Base-by-base conservation (phyloP, 2,797 vertebrate genomes). In the Enteromius afrohamiltoni region DNA sequence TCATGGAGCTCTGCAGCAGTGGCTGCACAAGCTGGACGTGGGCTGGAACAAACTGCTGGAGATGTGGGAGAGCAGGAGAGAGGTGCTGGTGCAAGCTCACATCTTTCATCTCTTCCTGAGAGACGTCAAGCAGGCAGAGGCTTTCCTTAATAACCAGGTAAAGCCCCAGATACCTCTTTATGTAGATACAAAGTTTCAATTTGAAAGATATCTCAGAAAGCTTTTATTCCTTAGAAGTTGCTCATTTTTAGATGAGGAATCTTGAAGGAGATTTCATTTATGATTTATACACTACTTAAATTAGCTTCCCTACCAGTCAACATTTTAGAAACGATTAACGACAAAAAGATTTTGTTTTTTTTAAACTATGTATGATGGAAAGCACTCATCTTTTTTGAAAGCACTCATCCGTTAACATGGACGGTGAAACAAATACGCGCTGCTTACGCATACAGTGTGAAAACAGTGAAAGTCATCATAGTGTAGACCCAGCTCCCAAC, bases 1-100 rank as follows among this genome's bases (percentile, higher is more conserved):
- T 0, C 94, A 92, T 75, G 92, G 96, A 5, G 96, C 96, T 0
- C 92, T 99, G 4, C 97, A 97, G 89, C 95, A 97, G 92, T 98
- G 98, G 98, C 90, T 99, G 47, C 97, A 98, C 83, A 98, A 98
- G 91, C 85, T 99, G 9, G 97, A 98, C 0, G 95, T 97, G 0
- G 98, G 98, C 42, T 99, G 98, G 98, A 96, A 95, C 88, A 96
- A 99, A 84, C 92, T 99, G 75, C 92, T 97, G 67, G 95, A 95
- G 92, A 95, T 97, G 95, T 99, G 98, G 98, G 97, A 98, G 88
- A 91, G 83, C 65, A 91, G 97, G 17, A 89, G 97, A 13, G 97
- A 97, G 17, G 93, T 95, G 6, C 92, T 99, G 87, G 97, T 96
- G 11, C 96, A 98, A 88, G 93, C 97, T 0, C 98, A 99, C 85